Base-by-base conservation (phyloP, 2,888 invertebrate species). In the Polydesmus complanatus region DNA sequence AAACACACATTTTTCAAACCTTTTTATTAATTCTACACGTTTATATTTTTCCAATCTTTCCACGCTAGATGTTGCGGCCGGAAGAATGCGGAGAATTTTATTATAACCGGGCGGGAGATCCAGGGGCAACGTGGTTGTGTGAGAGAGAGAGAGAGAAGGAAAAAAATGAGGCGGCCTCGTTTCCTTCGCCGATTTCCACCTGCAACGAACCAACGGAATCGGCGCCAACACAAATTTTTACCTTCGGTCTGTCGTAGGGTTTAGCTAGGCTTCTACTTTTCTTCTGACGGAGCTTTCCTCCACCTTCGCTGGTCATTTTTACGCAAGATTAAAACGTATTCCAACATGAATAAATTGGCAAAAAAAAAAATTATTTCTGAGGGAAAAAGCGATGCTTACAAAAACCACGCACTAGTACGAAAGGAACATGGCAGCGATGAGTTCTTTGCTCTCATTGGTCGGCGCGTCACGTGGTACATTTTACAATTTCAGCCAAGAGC, bases 211-310 rank as follows among this genome's bases (percentile, higher is more conserved):
- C 8, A n/a, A 51, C 51, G 51, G 19, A n/a, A 5, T 22, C 51
- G 51, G n/a, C 51, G 51, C 51, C 51, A 21, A n/a, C 23, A 19
- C n/a, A 5, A 54, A 54, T 25, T 19, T 37, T 56, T 52, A 56
- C 56, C 53, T 56, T 61, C 25, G 57, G 57, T 23, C 61, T 49
- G 49, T 50, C 57, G 49, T 61, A 61, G 22, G 61, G 61, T 54
- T 61, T 61, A 25, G 51, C 27, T 5, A 48, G 49, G 49, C 25
- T 18, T 23, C 53, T 56, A 21, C 26, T 23, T 21, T 56, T 57
- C 51, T 58, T 61, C 26, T 57, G 56, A 19, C 51, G 57, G 11
- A 58, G 27, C 48, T 61, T 58, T 52, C 61, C 61, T 27, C 61
- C 61, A 25, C 61, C 61, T 52, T 56, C 61, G 23, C 58, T 58